phyloP scores from a whole-genome alignment of 2,888 invertebrate species.

The Mesodorylaimus sp. region DNA sequence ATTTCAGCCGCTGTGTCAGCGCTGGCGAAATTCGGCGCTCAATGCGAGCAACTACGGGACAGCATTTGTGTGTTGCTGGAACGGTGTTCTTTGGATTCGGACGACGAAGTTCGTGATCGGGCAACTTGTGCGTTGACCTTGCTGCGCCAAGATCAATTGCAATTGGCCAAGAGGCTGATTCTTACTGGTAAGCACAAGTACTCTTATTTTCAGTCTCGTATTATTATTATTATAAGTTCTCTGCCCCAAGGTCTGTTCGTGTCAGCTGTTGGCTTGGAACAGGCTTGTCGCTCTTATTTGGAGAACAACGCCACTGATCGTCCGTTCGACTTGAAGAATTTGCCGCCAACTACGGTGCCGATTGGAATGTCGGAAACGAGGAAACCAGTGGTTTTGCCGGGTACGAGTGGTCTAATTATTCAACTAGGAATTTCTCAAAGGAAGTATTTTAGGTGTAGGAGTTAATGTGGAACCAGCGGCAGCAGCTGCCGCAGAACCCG shows the following conservation, averaged over 20 bases:
- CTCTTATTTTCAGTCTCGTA: constrained; percentile 1
- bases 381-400: constrained; percentile 24
- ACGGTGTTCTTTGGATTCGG: constrained; percentile 80
- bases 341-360: constrained; percentile 50
- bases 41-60: constrained; percentile 64
- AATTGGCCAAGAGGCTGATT: constrained; percentile 52
- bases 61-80: constrained; percentile 59
- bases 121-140: constrained; percentile 86
- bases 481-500: constrained; percentile 9
- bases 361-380: constrained; percentile 37
- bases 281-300: constrained; percentile 58
- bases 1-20: constrained; percentile 73
- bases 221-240: neutral
- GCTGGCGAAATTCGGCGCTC: constrained; percentile 89
- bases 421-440: too few species aligned
- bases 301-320: constrained; percentile 48
- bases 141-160: constrained; percentile 42
- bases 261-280: constrained; percentile 70
- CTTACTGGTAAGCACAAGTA: constrained; percentile 20
- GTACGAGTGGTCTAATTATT: too few species aligned
- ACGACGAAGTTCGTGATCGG: constrained; percentile 93
- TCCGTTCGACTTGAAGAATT: constrained; percentile 63
- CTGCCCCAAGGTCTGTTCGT: too few species aligned
- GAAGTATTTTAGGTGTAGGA: too few species aligned
- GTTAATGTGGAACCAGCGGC: too few species aligned